phyloP scores from a whole-genome alignment of 1,140 invertebrate species.

The Galendromus occidentalis region DNA sequence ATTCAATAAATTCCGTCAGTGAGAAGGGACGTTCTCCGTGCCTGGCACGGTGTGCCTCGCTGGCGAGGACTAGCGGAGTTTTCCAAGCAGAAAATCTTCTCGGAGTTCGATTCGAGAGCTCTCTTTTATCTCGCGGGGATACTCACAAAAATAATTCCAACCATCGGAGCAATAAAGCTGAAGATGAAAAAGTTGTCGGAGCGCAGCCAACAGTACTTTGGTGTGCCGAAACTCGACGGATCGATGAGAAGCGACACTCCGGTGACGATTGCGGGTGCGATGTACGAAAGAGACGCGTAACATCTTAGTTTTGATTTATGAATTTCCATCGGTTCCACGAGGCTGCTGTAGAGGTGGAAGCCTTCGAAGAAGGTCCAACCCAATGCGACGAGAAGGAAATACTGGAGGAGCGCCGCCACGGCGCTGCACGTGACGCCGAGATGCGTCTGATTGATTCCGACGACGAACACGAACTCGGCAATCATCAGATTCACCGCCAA shows the following conservation, averaged over 20 bases:
- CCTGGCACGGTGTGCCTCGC: no score
- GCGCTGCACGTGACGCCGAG: slow-evolving; percentile 65
- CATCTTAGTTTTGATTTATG: slow-evolving; percentile 62
- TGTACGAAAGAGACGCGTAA: slow-evolving; percentile 64
- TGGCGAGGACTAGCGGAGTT: no score
- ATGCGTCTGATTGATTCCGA: slow-evolving; percentile 70
- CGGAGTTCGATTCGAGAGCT: no score
- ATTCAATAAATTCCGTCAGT: background rate
- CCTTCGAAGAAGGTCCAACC: slow-evolving; percentile 62
- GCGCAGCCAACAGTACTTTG: slow-evolving; percentile 65
- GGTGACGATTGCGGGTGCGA: slow-evolving; percentile 50
- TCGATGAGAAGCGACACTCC: slow-evolving; percentile 52
- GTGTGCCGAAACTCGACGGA: slow-evolving; percentile 63
- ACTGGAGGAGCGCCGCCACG: slow-evolving; percentile 74
- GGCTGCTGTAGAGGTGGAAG: slow-evolving; percentile 81
- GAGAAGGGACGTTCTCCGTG: no score
- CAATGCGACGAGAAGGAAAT: slow-evolving; percentile 82
- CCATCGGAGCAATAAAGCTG: slow-evolving; percentile 73
- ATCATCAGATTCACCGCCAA: slow-evolving; percentile 50
- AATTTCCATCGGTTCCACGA: slow-evolving; percentile 80
- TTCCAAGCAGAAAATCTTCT: no score
- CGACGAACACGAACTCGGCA: slow-evolving; percentile 74
- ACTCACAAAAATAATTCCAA: slow-evolving; percentile 45
- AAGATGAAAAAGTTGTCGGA: slow-evolving; percentile 71
- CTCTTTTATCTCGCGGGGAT: background rate